Evolutionary conservation across 2,797 vertebrate species (phyloP), one percentile per base, ranked within the genome.

Genomic region (Gymnopithys bicolor): DNA sequence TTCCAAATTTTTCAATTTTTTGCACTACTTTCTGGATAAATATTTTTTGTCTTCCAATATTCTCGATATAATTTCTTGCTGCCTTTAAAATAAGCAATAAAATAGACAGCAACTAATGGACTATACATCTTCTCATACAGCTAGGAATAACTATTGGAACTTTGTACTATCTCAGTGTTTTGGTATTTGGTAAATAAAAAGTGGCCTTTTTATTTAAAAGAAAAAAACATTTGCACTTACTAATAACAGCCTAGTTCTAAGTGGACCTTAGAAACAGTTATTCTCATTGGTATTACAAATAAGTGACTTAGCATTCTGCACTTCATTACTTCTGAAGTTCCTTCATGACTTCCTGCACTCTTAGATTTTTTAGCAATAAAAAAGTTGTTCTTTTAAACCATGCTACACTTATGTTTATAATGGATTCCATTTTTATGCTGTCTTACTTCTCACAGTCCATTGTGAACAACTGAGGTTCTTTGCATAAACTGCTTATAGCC

Each of bases 211-310:
- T 43, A 62, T 74, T 59, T 22, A 25, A 10, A 60, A 68, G 21
- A 39, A 68, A 1, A 9, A 15, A 41, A 22, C 11, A 33, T 70
- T 56, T 60, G 9, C 0, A 1, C 7, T 75, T 81, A 33, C 3
- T 4, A 78, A 32, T 56, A 74, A 19, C 18, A 59, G 15, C 10
- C 33, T 63, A 9, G 23, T 63, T 81, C 45, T 60, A 60, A 35
- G 13, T 0, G 0, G 32, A 35, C 39, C 25, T 69, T 33, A 6
- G 45, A 87, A 82, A 59, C 62, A n/a, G 43, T 32, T 66, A 52
- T 78, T 68, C 3, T 11, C 10, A 9, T 12, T 32, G 9, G 16
- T 76, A 5, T 74, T 43, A 43, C 0, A 0, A 48, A n/a, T 25
- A 79, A 49, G 32, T 41, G 37, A 84, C 30, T 25, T 74, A 48